Percentiles rank a stretch among this genome's conserved stretches.
Evolutionary conservation across 1,140 invertebrate genomes (phyloP).

Genomic region (Melanaphis sacchari): DNA sequence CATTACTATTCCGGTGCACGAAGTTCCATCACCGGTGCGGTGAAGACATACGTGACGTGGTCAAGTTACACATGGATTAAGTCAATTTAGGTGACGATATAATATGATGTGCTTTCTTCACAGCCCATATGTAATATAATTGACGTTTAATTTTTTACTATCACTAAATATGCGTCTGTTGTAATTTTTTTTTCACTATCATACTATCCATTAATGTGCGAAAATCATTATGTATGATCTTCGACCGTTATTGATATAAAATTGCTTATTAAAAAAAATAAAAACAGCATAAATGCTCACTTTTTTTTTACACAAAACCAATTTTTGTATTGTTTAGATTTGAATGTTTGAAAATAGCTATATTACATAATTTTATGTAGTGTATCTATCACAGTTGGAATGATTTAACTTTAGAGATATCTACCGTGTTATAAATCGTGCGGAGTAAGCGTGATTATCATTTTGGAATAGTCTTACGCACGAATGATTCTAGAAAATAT

Average conservation of each 20-base stretch:
- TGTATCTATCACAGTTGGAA: no score
- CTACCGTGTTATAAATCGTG: no score
- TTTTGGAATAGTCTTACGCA: no score
- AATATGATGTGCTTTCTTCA: background rate
- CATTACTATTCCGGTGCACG: background rate
- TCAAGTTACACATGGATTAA: background rate
- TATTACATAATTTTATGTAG: background rate
- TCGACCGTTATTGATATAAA: background rate
- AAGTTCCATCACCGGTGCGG: background rate
- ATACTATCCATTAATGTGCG: no score
- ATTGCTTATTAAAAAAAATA: background rate
- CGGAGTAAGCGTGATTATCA: no score
- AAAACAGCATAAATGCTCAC: background rate
- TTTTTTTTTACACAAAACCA: background rate
- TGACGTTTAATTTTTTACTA: background rate
- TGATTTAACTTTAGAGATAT: no score
- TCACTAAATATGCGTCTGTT: background rate
- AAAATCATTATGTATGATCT: no score
- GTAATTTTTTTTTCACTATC: no score
- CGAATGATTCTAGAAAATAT: no score
- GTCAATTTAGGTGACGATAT: background rate
- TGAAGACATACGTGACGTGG: background rate
- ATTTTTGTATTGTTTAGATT: background rate
- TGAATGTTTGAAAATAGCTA: background rate
- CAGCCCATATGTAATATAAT: no score